Evolutionary conservation across 2,888 invertebrate genomes (phyloP).

Genomic region (Tetrapedia diversipes): DNA sequence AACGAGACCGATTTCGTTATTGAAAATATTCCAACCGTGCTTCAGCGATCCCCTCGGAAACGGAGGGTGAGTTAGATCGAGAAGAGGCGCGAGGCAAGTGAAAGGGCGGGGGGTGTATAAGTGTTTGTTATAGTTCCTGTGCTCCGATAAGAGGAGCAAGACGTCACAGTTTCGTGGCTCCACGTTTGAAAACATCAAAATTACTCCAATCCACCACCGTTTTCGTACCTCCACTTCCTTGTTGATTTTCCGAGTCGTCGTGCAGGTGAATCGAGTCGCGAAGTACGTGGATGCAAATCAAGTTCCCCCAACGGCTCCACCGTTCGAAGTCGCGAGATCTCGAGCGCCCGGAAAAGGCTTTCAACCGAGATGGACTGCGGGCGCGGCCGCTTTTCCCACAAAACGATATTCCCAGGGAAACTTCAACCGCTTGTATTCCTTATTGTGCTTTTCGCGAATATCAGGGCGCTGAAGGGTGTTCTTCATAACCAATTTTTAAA

Average conservation of each 20-base stretch:
- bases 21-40: conserved; percentile 45
- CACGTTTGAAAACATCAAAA: conserved; percentile 68
- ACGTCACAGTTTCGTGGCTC: conserved; percentile 43
- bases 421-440: conserved; percentile 4
- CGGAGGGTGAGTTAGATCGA: too few species aligned
- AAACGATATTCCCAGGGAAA: conserved; percentile 28
- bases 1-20: conserved; percentile 39
- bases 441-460: conserved; percentile 9
- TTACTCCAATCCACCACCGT: conserved; percentile 48
- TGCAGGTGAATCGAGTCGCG: conserved; percentile 39
- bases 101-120: too few species aligned
- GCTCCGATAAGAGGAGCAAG: too few species aligned
- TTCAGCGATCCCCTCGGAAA: conserved; percentile 16
- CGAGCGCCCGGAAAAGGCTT: conserved; percentile 38
- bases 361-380: conserved; percentile 37
- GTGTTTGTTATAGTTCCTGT: background rate
- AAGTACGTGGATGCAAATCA: conserved; percentile 69
- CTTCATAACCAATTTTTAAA: too few species aligned
- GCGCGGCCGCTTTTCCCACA: background rate
- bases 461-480: background rate
- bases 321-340: conserved; percentile 61
- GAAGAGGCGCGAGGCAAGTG: too few species aligned
- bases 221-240: background rate
- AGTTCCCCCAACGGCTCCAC: conserved; percentile 68
- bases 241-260: background rate